Evolutionary conservation across 2,113 vertebrate species (phyloP), one percentile per base, ranked within the genome.

Genomic region (Leptodactylus fuscus): DNA sequence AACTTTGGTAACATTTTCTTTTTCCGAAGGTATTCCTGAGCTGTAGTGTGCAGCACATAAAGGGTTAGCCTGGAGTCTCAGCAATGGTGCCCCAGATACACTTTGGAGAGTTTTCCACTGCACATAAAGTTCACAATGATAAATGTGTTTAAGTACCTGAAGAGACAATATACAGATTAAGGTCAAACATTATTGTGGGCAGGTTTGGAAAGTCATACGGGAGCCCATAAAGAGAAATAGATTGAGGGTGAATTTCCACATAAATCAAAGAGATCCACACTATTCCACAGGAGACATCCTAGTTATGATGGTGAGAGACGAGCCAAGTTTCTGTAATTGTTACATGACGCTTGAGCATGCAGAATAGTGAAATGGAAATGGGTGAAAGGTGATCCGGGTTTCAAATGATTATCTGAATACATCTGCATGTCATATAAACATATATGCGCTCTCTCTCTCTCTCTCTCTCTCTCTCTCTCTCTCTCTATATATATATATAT

Each of bases 131-230:
- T 69, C 77, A 73, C 60, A 76, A 86, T 81, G 84, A 86, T 86
- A 73, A 81, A 86, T 86, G 77, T 86, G 76, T 81, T 86, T 86
- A 86, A 86, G 77, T 86, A 86, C 84, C 84, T 73, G 71, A 81
- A 65, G 84, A 86, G 84, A 86, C 84, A 86, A 86, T 86, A 86
- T 86, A 86, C 84, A 86, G 77, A 86, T 86, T 86, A 86, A 86
- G 84, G 84, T 86, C 84, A 86, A 86, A 81, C 84, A 86, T 73
- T 86, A 86, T 71, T 86, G 84, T 86, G 77, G 65, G 84, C 84
- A 73, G 77, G 77, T 55, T 86, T 86, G 84, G 49, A 86, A 86
- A 86, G 84, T 86, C 84, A 81, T 86, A 70, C 36, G 84, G 67
- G 84, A 86, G 65, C 76, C 67, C 84, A 86, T 86, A 86, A 86